Conservation (phyloP, 35 echinoderm and acorn worm genomes). For the Heliocidaris erythrogramma region DNA sequence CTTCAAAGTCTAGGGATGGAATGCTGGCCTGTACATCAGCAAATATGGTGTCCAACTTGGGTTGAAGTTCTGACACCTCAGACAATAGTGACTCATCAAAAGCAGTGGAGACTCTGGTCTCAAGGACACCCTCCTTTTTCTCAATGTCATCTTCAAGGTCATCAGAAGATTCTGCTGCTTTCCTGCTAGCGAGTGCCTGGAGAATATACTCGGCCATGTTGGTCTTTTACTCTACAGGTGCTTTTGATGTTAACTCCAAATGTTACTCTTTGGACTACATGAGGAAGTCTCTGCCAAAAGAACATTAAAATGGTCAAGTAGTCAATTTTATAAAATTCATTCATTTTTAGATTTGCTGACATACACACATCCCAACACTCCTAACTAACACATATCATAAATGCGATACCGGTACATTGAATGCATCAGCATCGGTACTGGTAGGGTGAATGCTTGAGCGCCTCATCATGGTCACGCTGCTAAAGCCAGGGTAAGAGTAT, state of each 20-base stretch:
- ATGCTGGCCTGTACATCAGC: slow-evolving; percentile 94
- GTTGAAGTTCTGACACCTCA: slow-evolving; percentile 62
- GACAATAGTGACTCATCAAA: slow-evolving; percentile 66
- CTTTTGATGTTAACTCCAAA: neutral
- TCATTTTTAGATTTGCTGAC: too few species aligned
- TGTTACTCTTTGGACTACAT: neutral
- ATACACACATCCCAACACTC: too few species aligned
- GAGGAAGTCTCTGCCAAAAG: neutral
- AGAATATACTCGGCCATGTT: neutral
- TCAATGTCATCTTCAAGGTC: neutral
- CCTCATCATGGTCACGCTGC: too few species aligned
- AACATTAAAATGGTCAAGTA: too few species aligned
- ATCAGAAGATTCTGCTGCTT: neutral
- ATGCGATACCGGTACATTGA: too few species aligned
- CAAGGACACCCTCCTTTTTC: too few species aligned
- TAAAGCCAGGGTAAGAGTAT: too few species aligned
- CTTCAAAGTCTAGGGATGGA: slow-evolving; percentile 94
- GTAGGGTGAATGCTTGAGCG: too few species aligned
- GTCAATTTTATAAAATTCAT: too few species aligned
- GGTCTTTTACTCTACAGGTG: neutral
- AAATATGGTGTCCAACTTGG: slow-evolving; percentile 82
- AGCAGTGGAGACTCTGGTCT: neutral
- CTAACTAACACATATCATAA: too few species aligned
- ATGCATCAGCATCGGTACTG: too few species aligned
- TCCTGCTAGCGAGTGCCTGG: neutral